Evolutionary conservation across 2,113 vertebrate genomes (phyloP), one percentile per base, ranked within the genome.

Genomic region (Eptesicus fuscus): DNA sequence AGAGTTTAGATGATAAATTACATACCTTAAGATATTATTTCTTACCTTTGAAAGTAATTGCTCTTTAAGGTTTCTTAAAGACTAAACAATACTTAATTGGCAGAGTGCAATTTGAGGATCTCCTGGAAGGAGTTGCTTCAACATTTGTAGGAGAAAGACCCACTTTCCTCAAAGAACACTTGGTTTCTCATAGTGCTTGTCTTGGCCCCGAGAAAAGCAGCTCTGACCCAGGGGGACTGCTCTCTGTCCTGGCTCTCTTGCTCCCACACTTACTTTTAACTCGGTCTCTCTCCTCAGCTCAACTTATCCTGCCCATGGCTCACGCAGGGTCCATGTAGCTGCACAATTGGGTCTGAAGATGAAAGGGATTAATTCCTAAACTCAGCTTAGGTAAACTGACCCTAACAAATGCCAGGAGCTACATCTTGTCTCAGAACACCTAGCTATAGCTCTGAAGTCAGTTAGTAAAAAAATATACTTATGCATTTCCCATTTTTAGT

Each of bases 221-320:
- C 4, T 78, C 49, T 59, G 61, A 18, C 37, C n/a, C 44, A n/a
- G 12, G 28, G 40, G 42, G 76, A 37, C n/a, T 87, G 28, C 13
- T 65, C 11, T 94, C 35, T 96, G 13, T 73, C 40, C 35, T 86
- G 86, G 23, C n/a, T 89, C 1, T 83, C 37, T 83, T 61, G 13
- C 40, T 83, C 35, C 23, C 51, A 2, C 30, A 69, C 37, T 84
- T 94, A 65, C 69, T 95, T 96, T 90, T 92, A 49, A 82, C 88
- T 90, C 16, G 2, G 32, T 94, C 88, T 92, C 47, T 96, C n/a
- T 65, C 83, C 35, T 95, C 73, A 84, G 77, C 28, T 88, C n/a
- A 63, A 51, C 20, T 20, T 65, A 90, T 28, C 53, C 2, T 37
- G 37, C 70, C 28, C 7, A 35, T 49, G 89, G 7, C 83, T 93